Conservation (phyloP, 1,140 invertebrate species). For the Diploscapter pachys region DNA sequence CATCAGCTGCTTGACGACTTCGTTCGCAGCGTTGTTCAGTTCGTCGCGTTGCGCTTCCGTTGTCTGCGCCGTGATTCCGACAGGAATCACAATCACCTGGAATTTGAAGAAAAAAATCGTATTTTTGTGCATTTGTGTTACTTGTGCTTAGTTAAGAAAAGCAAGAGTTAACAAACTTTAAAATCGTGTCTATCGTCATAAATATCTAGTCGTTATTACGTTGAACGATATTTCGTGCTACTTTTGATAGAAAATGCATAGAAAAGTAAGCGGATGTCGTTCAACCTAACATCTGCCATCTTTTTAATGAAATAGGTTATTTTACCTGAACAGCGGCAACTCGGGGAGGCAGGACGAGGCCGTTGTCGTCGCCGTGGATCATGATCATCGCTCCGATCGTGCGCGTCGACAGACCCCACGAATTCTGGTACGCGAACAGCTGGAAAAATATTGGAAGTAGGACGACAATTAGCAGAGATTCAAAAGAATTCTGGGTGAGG, state of each 20-base stretch:
- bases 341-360: slow-evolving; percentile 89
- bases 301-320: too few species aligned
- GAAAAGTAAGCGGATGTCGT: too few species aligned
- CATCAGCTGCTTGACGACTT: slow-evolving; percentile 59
- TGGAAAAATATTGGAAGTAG: background rate
- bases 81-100: slow-evolving; percentile 85
- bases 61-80: slow-evolving; percentile 83
- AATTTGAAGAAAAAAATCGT: background rate
- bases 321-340: slow-evolving; percentile 75
- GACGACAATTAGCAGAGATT: too few species aligned
- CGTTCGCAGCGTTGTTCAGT: slow-evolving; percentile 72
- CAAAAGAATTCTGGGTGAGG: background rate
- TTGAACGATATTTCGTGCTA: too few species aligned
- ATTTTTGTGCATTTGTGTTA: too few species aligned
- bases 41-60: slow-evolving; percentile 70
- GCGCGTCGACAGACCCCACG: slow-evolving; percentile 94
- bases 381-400: slow-evolving; percentile 90
- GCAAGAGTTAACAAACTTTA: too few species aligned
- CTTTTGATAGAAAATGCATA: too few species aligned
- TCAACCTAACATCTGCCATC: too few species aligned
- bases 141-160: too few species aligned
- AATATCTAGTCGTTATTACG: too few species aligned
- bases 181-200: too few species aligned
- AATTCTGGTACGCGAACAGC: slow-evolving; percentile 86
- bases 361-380: slow-evolving; percentile 94